Base-by-base conservation (phyloP, 2,888 invertebrate species). In the Dimorphilus gyrociliatus region DNA sequence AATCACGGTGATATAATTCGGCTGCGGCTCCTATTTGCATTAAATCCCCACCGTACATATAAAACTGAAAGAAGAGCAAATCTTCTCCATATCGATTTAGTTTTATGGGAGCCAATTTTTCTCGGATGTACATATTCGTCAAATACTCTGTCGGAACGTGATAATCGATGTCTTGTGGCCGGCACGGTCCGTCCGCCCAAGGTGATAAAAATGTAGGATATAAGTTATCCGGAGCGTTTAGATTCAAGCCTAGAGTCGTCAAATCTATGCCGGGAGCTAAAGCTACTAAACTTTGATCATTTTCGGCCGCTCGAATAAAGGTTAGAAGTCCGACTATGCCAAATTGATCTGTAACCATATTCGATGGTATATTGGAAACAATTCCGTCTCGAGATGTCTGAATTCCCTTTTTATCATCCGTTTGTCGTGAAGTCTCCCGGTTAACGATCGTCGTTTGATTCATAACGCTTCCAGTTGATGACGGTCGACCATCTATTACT, bases 331-430 rank as follows among this genome's bases (percentile, higher is more conserved):
- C 97, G 45, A 94, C 90, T 71, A 99, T 94, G 50, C 97, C 97
- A 65, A 90, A 97, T 69, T 97, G 97, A 69, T 99, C 97, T 51
- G 81, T 82, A 45, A 99, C 85, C 94, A 99, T 97, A 59, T 84
- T 84, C 46, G 78, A 76, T 40, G 97, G 97, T 70, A 99, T 94
- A 69, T 92, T 90, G 63, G 90, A 84, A 55, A 97, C 88, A 70
- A 82, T 81, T 51, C 86, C 90, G 69, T 92, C 90, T 27, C 84
- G 78, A 59, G 79, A 81, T 47, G 86, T 90, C 68, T 88, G 85
- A 57, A 92, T 88, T 52, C 90, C 90, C 66, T 78, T 45, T 43
- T 65, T 65, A 29, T 46, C 73, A 34, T 37, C 37, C 18, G 37
- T 38, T 14, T 33, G 33, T 16, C 45, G 35, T 5, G 42, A 35